These are phyloP conservation scores for Platycheirus albimanus DNA, from an alignment of 2,888 invertebrate genomes.

Conservation along the genomic window DNA sequence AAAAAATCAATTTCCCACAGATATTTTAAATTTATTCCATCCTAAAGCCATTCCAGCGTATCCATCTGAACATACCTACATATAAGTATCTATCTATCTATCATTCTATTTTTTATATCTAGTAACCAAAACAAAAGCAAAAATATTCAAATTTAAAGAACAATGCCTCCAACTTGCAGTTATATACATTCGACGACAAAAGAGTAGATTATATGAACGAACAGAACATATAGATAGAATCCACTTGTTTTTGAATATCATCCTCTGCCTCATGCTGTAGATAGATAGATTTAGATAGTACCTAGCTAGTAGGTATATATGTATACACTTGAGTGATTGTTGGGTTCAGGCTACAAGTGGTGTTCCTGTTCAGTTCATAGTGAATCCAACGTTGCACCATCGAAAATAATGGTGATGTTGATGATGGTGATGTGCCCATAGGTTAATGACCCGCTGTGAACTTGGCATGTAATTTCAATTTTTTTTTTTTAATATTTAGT, in stretches of 20 bases:
- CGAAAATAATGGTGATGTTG: constrained; percentile 24
- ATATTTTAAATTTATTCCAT: constrained; percentile 32
- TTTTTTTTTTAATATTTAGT: background rate
- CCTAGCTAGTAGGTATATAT: background rate
- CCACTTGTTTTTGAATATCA: constrained; percentile 30
- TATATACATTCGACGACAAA: no score
- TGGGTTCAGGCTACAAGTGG: constrained; percentile 11
- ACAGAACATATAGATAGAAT: constrained; percentile 18
- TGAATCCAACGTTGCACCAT: constrained; percentile 36
- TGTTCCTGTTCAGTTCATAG: background rate
- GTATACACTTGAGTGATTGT: constrained; percentile 23
- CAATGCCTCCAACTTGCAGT: constrained; percentile 32
- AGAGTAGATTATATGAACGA: background rate
- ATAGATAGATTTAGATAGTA: no score
- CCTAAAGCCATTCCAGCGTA: constrained; percentile 25
- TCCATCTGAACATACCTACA: constrained; percentile 30
- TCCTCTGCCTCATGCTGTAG: background rate
- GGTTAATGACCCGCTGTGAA: constrained; percentile 37
- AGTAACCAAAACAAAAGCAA: constrained; percentile 47
- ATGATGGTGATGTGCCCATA: constrained; percentile 23
- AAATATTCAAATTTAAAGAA: constrained; percentile 45
- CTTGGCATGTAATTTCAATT: constrained; percentile 27
- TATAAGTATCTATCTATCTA: constrained; percentile 20
- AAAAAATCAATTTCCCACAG: constrained; percentile 32
- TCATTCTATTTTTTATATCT: constrained; percentile 32